A percentile compares a stretch with the other conserved stretches of the same genome.
phyloP scores from a whole-genome alignment of 1,140 invertebrate species.

The Drosophila yakuba region DNA sequence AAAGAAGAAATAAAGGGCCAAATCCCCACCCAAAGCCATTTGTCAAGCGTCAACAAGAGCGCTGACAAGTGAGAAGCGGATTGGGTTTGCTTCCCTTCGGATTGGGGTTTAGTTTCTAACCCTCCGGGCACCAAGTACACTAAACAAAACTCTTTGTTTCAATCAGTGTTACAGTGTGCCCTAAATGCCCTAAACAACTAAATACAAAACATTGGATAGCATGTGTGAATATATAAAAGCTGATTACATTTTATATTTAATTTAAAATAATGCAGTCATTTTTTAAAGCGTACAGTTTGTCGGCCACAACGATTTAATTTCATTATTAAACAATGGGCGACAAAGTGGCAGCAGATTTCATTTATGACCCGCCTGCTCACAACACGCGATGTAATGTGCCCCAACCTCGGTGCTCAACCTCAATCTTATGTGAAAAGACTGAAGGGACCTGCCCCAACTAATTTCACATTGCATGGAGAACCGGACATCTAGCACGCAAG shows the following conservation, averaged over 20 bases:
- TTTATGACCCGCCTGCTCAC: slow-evolving; percentile 59
- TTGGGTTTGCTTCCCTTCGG: slow-evolving; percentile 20
- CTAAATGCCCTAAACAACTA: no score
- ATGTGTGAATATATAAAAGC: no score
- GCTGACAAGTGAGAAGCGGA: slow-evolving; percentile 70
- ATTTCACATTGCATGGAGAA: slow-evolving; percentile 27
- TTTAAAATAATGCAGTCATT: no score
- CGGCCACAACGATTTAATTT: slow-evolving; percentile 72
- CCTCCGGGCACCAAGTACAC: slow-evolving; percentile 2
- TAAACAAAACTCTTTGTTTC: background rate
- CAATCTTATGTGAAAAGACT: slow-evolving; percentile 45
- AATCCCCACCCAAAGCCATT: slow-evolving; percentile 51
- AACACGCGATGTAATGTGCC: slow-evolving; percentile 62
- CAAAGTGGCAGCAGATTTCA: slow-evolving; percentile 80
- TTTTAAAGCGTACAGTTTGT: slow-evolving; percentile 18
- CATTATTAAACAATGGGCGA: slow-evolving; percentile 83
- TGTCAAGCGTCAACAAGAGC: slow-evolving; percentile 80
- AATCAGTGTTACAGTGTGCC: no score
- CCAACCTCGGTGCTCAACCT: slow-evolving; percentile 16
- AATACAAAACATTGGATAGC: background rate
- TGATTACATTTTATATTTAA: background rate
- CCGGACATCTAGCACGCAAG: slow-evolving; percentile 49
- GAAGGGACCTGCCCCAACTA: slow-evolving; percentile 51
- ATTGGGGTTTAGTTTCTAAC: slow-evolving; percentile 3
- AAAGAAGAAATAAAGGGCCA: slow-evolving; percentile 28